phyloP scores from a whole-genome alignment of 2,113 vertebrate species.

The Acanthochromis polyacanthus region DNA sequence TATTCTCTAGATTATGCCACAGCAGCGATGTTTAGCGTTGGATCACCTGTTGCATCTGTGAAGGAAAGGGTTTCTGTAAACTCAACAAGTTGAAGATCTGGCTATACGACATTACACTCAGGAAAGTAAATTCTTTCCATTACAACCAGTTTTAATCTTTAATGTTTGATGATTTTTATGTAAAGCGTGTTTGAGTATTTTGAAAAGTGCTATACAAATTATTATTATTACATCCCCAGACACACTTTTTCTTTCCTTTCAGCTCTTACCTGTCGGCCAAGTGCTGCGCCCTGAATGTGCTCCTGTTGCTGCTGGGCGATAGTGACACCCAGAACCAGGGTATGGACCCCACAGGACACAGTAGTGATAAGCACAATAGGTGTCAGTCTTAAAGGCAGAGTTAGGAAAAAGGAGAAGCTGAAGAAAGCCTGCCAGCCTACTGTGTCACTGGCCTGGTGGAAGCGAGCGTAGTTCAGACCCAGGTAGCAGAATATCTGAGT shows the following conservation, averaged over 20 bases:
- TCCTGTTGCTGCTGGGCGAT: conserved; percentile 93
- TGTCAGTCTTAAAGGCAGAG: conserved; percentile 90
- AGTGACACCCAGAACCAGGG: conserved; percentile 91
- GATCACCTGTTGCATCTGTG: too few relatives aligned
- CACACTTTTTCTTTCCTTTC: not conserved
- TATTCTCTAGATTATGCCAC: too few relatives aligned
- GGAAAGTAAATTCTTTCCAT: not conserved
- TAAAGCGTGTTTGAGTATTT: too few relatives aligned
- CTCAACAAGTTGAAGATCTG: too few relatives aligned
- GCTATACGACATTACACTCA: not conserved
- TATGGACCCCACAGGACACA: conserved; percentile 91
- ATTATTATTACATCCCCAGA: too few relatives aligned
- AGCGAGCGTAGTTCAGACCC: conserved; percentile 90
- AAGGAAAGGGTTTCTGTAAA: too few relatives aligned
- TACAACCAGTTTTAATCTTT: too few relatives aligned
- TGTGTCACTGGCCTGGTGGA: conserved; percentile 93
- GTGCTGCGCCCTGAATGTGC: conserved; percentile 78
- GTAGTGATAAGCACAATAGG: conserved; percentile 92
- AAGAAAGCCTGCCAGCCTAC: conserved; percentile 98
- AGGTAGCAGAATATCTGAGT: conserved; percentile 94
- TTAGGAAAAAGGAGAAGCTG: conserved; percentile 95
- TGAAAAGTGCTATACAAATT: too few relatives aligned
- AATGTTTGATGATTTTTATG: too few relatives aligned
- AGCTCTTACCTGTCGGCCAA: conserved; percentile 90
- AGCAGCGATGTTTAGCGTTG: too few relatives aligned